These are phyloP conservation scores for Chaitophorus viminalis DNA, from an alignment of 2,888 invertebrate genomes.

Conservation along the genomic window DNA sequence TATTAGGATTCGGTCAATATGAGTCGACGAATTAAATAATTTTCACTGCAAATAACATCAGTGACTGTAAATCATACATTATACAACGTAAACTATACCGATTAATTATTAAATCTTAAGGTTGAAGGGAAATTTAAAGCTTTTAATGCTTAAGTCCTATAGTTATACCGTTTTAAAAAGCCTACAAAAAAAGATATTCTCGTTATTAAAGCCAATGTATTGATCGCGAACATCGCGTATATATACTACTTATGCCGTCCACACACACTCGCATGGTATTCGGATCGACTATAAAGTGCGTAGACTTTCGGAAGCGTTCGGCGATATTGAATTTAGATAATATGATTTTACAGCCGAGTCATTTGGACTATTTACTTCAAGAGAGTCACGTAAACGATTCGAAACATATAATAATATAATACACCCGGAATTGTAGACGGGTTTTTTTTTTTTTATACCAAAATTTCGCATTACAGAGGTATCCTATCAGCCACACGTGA, in stretches of 20 bases:
- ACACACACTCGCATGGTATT: background rate
- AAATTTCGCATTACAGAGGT: background rate
- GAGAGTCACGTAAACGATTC: constrained; percentile 42
- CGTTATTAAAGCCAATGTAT: background rate
- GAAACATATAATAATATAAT: background rate
- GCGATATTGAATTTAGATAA: constrained; percentile 28
- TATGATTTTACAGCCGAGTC: constrained; percentile 24
- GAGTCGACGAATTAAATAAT: too few species aligned
- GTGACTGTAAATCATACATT: too few species aligned
- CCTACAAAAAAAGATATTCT: background rate
- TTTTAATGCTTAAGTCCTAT: background rate
- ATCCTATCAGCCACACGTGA: constrained; percentile 6
- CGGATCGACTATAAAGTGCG: background rate
- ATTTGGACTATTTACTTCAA: constrained; percentile 14
- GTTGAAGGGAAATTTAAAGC: too few species aligned
- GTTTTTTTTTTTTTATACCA: constrained; percentile 21
- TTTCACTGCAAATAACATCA: too few species aligned
- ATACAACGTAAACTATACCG: too few species aligned
- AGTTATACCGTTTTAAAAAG: background rate
- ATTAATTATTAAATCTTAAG: too few species aligned
- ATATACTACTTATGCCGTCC: background rate
- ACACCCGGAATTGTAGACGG: background rate
- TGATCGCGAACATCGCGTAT: background rate
- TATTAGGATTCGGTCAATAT: too few species aligned
- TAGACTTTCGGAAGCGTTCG: background rate